Evolutionary conservation across 2,113 vertebrate genomes (phyloP).

Genomic region (Odocoileus hemionus): DNA sequence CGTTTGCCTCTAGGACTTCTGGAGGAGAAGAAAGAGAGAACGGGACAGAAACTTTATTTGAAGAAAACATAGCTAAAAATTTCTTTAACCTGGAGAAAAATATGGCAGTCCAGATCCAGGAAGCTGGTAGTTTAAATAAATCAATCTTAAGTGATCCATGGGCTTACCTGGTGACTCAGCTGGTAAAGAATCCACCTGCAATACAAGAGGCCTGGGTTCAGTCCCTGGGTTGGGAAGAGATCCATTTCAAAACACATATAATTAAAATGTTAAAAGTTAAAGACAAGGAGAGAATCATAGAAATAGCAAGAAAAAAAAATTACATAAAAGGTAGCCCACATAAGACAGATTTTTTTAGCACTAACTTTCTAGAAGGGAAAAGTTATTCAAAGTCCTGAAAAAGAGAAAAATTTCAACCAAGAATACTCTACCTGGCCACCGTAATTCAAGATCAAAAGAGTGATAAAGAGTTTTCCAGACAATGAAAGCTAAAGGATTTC

Average conservation of each 20-base stretch:
- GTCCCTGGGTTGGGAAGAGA: neutral
- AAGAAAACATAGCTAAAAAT: neutral
- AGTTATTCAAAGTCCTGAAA: fast-evolving
- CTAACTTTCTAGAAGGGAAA: neutral
- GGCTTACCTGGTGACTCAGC: neutral
- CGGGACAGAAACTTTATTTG: fast-evolving
- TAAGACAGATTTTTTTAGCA: neutral
- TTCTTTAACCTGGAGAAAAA: neutral
- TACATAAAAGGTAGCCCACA: neutral
- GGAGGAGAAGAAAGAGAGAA: neutral
- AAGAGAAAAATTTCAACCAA: neutral
- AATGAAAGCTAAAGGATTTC: neutral
- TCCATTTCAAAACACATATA: neutral
- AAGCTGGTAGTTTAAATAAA: neutral
- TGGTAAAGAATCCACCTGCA: neutral
- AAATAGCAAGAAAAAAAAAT: neutral
- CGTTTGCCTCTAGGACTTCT: neutral
- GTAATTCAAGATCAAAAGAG: neutral
- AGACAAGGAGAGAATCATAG: fast-evolving
- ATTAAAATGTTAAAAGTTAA: neutral
- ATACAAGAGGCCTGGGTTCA: fast-evolving
- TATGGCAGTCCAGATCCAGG: fast-evolving
- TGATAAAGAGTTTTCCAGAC: neutral
- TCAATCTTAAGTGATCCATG: fast-evolving
- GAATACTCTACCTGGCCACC: neutral